Conservation (phyloP, 1,140 invertebrate species). For the Oryzaephilus surinamensis region DNA sequence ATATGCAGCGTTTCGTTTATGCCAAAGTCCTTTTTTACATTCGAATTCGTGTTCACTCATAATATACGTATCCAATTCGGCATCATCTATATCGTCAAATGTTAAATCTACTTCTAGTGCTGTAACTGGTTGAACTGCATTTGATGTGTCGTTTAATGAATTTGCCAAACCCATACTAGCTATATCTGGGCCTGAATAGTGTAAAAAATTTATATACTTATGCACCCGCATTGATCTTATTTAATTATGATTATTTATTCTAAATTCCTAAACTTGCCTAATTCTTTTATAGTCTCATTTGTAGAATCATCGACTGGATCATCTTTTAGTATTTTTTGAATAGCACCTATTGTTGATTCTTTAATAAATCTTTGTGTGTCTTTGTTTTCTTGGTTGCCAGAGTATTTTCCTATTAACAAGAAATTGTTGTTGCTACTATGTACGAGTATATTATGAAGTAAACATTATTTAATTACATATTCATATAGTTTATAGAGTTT, state of each 20-base stretch:
- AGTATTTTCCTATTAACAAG: background rate
- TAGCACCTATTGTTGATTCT: constrained; percentile 45
- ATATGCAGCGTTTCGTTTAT: constrained; percentile 72
- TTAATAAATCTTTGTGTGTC: constrained; percentile 41
- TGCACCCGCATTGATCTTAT: no score
- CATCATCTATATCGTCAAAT: constrained; percentile 73
- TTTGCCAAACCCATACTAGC: constrained; percentile 31
- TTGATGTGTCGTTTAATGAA: constrained; percentile 30
- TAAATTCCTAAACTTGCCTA: constrained; percentile 18
- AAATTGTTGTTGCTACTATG: no score
- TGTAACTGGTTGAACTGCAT: constrained; percentile 26
- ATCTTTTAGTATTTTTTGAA: constrained; percentile 29
- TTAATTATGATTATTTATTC: no score
- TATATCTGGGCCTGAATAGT: constrained; percentile 27
- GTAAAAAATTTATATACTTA: background rate
- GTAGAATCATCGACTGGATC: constrained; percentile 12
- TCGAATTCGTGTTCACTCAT: constrained; percentile 69
- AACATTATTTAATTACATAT: no score
- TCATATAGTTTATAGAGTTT: no score
- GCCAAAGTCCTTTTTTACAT: constrained; percentile 75
- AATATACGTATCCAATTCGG: constrained; percentile 80
- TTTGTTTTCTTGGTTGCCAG: constrained; percentile 2
- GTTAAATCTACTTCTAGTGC: constrained; percentile 54
- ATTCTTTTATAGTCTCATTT: constrained; percentile 10
- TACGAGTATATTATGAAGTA: no score